phyloP scores from a whole-genome alignment of 2,797 vertebrate genomes.

The Pristis pectinata region DNA sequence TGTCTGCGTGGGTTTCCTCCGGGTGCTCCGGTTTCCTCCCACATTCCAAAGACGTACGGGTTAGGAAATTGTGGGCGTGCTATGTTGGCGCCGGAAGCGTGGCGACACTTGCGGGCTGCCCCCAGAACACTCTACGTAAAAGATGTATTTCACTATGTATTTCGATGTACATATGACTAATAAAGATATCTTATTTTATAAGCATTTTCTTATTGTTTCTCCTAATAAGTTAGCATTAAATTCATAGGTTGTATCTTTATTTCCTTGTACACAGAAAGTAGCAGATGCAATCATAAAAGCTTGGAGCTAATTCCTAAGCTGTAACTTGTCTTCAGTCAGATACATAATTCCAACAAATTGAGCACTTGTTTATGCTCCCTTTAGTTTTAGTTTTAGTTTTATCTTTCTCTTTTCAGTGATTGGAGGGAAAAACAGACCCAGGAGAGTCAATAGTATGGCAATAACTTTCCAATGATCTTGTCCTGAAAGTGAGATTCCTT shows the following conservation, averaged over 20 bases:
- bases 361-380: background rate
- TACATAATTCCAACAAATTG: background rate
- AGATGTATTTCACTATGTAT: too few species aligned
- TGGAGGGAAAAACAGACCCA: background rate
- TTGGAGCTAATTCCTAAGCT: background rate
- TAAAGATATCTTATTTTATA: too few species aligned
- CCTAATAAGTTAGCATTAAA: background rate
- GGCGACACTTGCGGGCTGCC: too few species aligned
- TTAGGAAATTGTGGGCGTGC: too few species aligned
- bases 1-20: too few species aligned
- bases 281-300: background rate
- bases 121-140: too few species aligned
- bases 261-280: background rate
- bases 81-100: too few species aligned
- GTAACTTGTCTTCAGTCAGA: background rate
- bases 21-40: too few species aligned
- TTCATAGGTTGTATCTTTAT: background rate
- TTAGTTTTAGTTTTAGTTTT: too few species aligned
- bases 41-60: too few species aligned
- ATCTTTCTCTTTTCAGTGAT: background rate
- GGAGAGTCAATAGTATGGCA: background rate
- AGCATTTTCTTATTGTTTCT: background rate
- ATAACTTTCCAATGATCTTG: background rate
- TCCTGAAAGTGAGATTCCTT: background rate
- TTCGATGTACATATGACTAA: too few species aligned